Base-by-base conservation (phyloP, 2,797 vertebrate genomes). In the Salarias fasciatus region DNA sequence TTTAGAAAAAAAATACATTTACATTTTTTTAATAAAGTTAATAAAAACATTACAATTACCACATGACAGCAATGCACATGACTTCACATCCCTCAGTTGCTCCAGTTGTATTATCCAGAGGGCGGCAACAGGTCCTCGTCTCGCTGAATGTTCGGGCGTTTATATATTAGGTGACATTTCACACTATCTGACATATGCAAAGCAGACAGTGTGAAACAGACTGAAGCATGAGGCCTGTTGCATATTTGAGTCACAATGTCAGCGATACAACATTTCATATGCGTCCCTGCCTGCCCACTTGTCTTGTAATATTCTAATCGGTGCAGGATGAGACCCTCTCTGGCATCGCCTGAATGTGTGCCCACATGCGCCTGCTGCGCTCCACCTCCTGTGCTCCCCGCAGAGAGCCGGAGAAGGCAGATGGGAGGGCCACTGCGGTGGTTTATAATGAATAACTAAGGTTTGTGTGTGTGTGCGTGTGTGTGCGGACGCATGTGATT, bases 401-500 rank as follows among this genome's bases (percentile, higher is more conserved):
- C 24, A 45, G 83, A 63, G 74, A 82, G 43, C 40, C 46, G 56
- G 57, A 57, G 36, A 36, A 79, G 70, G 54, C 72, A 85, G 78
- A 91, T 75, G 79, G 80, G 55, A 77, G 72, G 50, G 67, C 61
- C 65, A 65, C 52, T 77, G 69, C 70, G 8, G 29, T 48, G 53
- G 65, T 82, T 75, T 87, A 58, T 74, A 72, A 61, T 66, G 15
- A 49, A 63, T 65, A 65, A 68, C 42, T 69, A 43, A 44, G 47
- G 46, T 53, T 57, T 75, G 45, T 65, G 31, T 53, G 8, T 49
- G 43, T 59, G 12, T 33, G 30, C 11, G n/a, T 71, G 45, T 65
- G 31, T 53, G 8, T 50, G 43, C 59, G 11, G 24, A 8, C 12
- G n/a, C 30, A 46, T 28, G 5, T 14, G 24, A 63, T 65, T 61